A percentile compares a stretch with the other conserved stretches of the same genome.
Evolutionary conservation across 2,888 invertebrate species (phyloP).

Genomic region (Chaitophorus viminalis): DNA sequence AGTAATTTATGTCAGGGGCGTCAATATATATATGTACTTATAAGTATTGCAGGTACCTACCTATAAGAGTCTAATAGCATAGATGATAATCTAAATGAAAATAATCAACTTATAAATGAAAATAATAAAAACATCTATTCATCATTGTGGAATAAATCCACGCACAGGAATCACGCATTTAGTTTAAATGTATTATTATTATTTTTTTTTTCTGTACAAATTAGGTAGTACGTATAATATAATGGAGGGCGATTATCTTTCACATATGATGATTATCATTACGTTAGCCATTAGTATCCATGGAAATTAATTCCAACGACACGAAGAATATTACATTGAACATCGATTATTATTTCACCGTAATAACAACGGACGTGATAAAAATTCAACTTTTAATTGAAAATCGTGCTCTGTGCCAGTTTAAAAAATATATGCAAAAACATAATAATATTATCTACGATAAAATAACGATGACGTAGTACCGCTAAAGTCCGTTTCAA

Average conservation of each 20-base stretch:
- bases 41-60: no score
- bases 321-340: background rate
- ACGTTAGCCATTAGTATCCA: constrained; percentile 61
- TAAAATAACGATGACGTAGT: background rate
- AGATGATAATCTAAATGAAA: no score
- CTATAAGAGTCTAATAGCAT: no score
- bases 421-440: background rate
- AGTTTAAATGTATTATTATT: background rate
- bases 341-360: constrained; percentile 6
- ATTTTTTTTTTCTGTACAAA: background rate
- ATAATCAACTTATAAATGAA: no score
- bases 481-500: no score
- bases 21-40: no score
- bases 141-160: no score
- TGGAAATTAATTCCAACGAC: constrained; percentile 34
- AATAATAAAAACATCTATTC: no score
- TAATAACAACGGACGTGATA: no score
- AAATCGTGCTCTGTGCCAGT: no score
- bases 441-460: background rate
- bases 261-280: constrained; percentile 18
- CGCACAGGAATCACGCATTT: background rate
- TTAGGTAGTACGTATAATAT: background rate
- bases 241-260: background rate
- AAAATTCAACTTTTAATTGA: background rate
- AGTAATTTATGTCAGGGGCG: no score